Evolutionary conservation across 2,113 vertebrate species (phyloP), one percentile per base, ranked within the genome.

Genomic region (Tamias sibiricus): DNA sequence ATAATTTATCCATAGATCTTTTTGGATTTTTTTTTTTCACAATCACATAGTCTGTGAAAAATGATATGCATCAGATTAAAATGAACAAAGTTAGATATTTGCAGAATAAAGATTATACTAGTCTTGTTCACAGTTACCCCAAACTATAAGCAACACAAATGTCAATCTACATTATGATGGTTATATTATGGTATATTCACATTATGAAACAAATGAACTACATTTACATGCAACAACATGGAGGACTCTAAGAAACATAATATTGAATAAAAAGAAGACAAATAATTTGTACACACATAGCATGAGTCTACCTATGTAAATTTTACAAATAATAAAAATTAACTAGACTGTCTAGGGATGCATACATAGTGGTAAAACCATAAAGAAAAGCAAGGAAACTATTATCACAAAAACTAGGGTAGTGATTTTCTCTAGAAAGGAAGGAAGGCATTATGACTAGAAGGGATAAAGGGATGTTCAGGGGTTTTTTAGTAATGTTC

Each of bases 371-470:
- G 24, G 4, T 68, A 93, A 90, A 93, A 87, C 66, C 44, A 72
- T 90, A 74, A 79, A 47, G 59, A 68, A 90, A 90, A 74, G 35
- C 24, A 93, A 77, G 30, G 20, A 71, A 71, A 57, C 82, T 24
- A 84, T 72, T 91, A 59, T 40, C 62, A 89, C 2, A 47, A 94
- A 95, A 94, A 94, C 44, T 83, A 88, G 32, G 42, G 4, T 64
- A 57, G 44, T 80, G 8, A 42, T 91, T 89, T 84, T 92, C 72
- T 89, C 71, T 94, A 72, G 49, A 42, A 85, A 96, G 16, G 44
- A 74, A 95, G 54, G 64, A 59, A 22, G 24, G 2, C 2, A 74
- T 66, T 54, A 69, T 74, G 22, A 92, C 57, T 68, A 81, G 52
- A 84, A 81, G 17, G 20, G 66, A 93, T 7, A 72, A 68, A 80